phyloP scores from a whole-genome alignment of 2,113 vertebrate species.

The Phoxinus phoxinus region DNA sequence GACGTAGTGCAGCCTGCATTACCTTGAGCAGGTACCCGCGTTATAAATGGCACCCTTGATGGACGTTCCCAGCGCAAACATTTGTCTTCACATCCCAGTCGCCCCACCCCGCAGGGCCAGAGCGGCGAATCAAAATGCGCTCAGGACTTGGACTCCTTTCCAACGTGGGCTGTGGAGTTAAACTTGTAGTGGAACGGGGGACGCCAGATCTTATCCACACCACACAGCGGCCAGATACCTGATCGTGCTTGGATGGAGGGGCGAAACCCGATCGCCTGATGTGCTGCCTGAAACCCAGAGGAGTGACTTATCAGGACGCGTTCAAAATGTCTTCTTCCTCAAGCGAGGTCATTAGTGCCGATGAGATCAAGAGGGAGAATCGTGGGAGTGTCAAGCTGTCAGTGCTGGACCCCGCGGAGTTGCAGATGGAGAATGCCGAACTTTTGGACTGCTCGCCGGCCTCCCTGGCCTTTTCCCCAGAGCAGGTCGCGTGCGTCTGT shows the following conservation, averaged over 20 bases:
- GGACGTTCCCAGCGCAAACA: slow-evolving; percentile 55
- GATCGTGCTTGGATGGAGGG: slow-evolving; percentile 93
- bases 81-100: slow-evolving; percentile 51
- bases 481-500: slow-evolving; percentile 98
- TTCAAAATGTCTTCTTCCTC: slow-evolving; percentile 95
- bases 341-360: slow-evolving; percentile 87
- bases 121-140: slow-evolving; percentile 58
- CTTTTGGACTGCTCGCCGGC: slow-evolving; percentile 86
- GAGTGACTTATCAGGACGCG: slow-evolving; percentile 87
- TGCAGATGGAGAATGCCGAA: slow-evolving; percentile 90
- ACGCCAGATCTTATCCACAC: slow-evolving; percentile 59
- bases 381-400: slow-evolving; percentile 80
- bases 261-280: slow-evolving; percentile 95
- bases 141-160: slow-evolving; percentile 53
- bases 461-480: slow-evolving; percentile 93
- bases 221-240: slow-evolving; percentile 86
- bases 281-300: slow-evolving; percentile 81
- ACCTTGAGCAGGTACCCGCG: slow-evolving; percentile 57
- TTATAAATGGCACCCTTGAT: slow-evolving; percentile 32
- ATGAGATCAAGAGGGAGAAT: slow-evolving; percentile 94
- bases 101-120: slow-evolving; percentile 53
- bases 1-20: slow-evolving; percentile 9
- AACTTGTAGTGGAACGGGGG: slow-evolving; percentile 56
- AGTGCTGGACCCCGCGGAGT: slow-evolving; percentile 81
- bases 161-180: slow-evolving; percentile 57